Conservation (phyloP, 2,888 invertebrate genomes). For the Stenotaenia linearis region DNA sequence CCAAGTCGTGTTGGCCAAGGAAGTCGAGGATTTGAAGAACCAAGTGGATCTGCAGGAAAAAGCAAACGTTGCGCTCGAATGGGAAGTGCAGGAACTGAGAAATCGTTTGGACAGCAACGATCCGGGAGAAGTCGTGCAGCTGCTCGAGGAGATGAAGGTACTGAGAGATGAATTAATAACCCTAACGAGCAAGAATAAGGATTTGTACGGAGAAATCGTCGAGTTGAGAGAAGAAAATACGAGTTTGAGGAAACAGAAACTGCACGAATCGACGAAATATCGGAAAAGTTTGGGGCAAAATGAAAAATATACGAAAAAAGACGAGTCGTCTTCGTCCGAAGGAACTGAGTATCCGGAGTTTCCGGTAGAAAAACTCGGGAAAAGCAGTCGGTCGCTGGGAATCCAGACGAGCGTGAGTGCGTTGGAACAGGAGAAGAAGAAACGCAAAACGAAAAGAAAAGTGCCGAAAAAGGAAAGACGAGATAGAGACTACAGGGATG, state of each 20-base stretch:
- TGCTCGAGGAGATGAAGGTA: slow-evolving; percentile 31
- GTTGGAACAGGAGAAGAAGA: neutral
- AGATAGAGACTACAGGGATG: neutral
- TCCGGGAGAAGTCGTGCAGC: slow-evolving; percentile 30
- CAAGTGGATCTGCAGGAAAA: slow-evolving; percentile 17
- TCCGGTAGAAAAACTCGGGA: neutral
- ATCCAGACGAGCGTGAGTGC: neutral
- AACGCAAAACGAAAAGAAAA: neutral
- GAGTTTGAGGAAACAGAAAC: neutral
- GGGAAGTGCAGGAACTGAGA: slow-evolving; percentile 32
- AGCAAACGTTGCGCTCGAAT: slow-evolving; percentile 16
- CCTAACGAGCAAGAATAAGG: slow-evolving; percentile 14
- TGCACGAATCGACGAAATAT: neutral
- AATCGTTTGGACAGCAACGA: slow-evolving; percentile 28
- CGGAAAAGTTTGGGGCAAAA: no score
- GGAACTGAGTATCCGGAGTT: slow-evolving; percentile 24
- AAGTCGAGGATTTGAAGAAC: neutral
- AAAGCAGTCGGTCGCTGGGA: neutral
- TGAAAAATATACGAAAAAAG: no score
- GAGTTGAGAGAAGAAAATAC: slow-evolving; percentile 32
- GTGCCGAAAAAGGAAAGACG: neutral
- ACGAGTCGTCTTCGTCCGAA: neutral
- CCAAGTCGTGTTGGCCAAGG: neutral
- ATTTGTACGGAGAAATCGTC: slow-evolving; percentile 29
- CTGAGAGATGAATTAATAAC: slow-evolving; percentile 15